phyloP scores from a whole-genome alignment of 2,888 invertebrate species.

The Pseudococcus viburni region DNA sequence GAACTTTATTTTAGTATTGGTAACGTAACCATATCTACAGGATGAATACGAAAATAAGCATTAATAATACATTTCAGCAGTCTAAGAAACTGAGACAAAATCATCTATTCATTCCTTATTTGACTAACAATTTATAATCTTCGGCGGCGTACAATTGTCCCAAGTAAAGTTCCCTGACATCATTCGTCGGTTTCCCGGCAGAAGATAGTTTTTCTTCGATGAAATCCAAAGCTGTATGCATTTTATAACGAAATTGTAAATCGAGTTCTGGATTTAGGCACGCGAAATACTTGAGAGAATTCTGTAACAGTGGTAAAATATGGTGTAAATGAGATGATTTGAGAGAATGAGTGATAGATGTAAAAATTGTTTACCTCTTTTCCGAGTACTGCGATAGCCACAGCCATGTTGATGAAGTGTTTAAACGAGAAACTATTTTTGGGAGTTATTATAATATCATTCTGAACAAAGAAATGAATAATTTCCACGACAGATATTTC shows the following conservation, averaged over 20 bases:
- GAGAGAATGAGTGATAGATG: no score
- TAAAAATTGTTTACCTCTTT: conserved; percentile 49
- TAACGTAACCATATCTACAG: conserved; percentile 91
- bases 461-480: no score
- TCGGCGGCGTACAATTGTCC: conserved; percentile 94
- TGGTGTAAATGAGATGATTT: conserved; percentile 64
- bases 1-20: conserved; percentile 96
- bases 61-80: no score
- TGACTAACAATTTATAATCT: conserved; percentile 91
- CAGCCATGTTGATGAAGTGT: conserved; percentile 46
- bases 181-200: conserved; percentile 77
- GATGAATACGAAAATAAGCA: no score
- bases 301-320: conserved; percentile 76
- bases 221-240: conserved; percentile 91
- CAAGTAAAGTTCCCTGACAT: conserved; percentile 90
- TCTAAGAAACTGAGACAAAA: no score
- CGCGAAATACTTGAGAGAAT: conserved; percentile 91
- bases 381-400: conserved; percentile 57
- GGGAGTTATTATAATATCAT: no score
- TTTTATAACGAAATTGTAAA: conserved; percentile 91
- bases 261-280: conserved; percentile 85
- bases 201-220: conserved; percentile 85
- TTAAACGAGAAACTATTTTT: no score
- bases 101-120: background rate
- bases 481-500: no score